Base-by-base conservation (phyloP, 2,797 vertebrate species). In the Mormyrops attenuatus region DNA sequence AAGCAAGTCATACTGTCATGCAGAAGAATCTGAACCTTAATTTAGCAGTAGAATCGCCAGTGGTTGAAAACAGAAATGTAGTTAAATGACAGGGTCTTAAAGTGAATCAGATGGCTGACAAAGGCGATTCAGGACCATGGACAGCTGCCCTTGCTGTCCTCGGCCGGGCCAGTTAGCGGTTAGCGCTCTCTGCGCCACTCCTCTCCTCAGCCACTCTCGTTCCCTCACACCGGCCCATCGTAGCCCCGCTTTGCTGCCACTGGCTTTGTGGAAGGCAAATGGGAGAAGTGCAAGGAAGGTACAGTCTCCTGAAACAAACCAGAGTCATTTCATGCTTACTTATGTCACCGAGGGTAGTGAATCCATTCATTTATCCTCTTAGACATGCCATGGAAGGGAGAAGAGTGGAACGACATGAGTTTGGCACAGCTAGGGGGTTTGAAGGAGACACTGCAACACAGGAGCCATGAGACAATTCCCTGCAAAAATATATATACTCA, bases 311-410 rank as follows among this genome's bases (percentile, higher is more conserved):
- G 49, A 87, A 87, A 5, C 87, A 47, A 89, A 53, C 89, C 89
- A 5, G 85, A 41, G 63, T 77, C n/a, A 20, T 55, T 41, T 89
- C 57, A 89, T 69, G 60, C 80, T 50, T 87, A 22, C 89, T 73
- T 44, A 85, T 86, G 82, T 89, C 44, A 38, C 34, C 47, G 30
- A 86, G 47, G 60, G 84, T 44, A 85, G 88, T 82, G 82, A 87
- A 89, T 89, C 89, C 55, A 85, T 66, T 89, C 44, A 30, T 85
- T 52, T 85, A 84, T 63, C 88, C 44, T 44, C 38, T 84, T 57
- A 85, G 88, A 85, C 41, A 47, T 69, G 57, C 82, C 11, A 8
- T 38, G 60, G 82, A 82, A 44, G 73, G 13, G 38, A 34, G 55
- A 49, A 49, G 34, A 15, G 55, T 85, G 6, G 60, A 55, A 34